Conservation (phyloP, 2,113 vertebrate genomes). For the Colius striatus region DNA sequence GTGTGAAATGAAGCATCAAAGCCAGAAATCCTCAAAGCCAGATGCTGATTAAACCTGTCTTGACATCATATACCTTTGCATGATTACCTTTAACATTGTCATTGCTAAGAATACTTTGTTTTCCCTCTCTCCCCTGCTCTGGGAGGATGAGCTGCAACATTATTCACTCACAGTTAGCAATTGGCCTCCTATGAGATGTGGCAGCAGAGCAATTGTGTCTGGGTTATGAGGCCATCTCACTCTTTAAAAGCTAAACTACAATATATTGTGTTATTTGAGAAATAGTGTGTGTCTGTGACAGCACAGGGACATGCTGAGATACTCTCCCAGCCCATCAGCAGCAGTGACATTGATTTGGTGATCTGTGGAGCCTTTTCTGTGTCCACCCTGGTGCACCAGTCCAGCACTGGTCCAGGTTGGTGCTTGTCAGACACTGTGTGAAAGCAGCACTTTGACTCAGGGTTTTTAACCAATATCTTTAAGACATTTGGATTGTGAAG, state of each 20-base stretch:
- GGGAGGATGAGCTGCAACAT: background rate
- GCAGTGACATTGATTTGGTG: background rate
- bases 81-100: background rate
- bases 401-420: background rate
- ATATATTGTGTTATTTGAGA: background rate
- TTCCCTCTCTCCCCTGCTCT: background rate
- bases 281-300: background rate
- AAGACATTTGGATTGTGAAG: background rate
- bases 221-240: background rate
- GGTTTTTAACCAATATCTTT: background rate
- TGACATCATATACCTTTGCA: background rate
- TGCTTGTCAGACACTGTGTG: background rate
- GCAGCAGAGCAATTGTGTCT: background rate
- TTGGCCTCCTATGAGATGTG: accelerated
- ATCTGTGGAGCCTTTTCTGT: background rate
- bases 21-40: background rate
- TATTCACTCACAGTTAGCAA: background rate
- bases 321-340: no score
- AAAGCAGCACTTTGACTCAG: background rate
- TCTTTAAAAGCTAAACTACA: background rate
- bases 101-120: background rate
- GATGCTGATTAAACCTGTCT: background rate
- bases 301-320: background rate
- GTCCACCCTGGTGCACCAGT: accelerated
- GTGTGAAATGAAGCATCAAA: background rate